Evolutionary conservation across 2,888 invertebrate species (phyloP).

Genomic region (Lithophane semibrunnea): DNA sequence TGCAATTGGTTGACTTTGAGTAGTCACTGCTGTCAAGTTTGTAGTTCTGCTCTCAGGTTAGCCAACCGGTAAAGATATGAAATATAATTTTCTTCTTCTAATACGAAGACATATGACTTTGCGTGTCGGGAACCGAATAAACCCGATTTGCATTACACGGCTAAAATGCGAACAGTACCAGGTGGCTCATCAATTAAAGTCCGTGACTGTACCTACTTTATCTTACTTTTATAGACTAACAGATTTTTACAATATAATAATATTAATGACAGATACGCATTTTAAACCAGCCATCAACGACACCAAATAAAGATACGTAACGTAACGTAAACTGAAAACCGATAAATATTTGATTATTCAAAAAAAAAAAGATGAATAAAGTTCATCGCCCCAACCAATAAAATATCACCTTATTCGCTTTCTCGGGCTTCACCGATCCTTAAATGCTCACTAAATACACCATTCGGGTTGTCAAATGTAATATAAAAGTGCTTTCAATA

Average conservation of each 20-base stretch:
- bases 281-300: slow-evolving; percentile 19
- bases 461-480: slow-evolving; percentile 82
- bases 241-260: slow-evolving; percentile 18
- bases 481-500: slow-evolving; percentile 89
- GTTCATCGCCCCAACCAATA: slow-evolving; percentile 68
- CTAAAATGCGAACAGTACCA: too few species aligned
- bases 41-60: too few species aligned
- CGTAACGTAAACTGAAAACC: slow-evolving; percentile 55
- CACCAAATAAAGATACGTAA: slow-evolving; percentile 53
- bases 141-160: too few species aligned
- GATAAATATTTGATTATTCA: slow-evolving; percentile 68
- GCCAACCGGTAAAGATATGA: too few species aligned
- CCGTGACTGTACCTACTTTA: neutral
- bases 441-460: slow-evolving; percentile 83
- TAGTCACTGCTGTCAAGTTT: too few species aligned
- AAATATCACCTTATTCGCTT: slow-evolving; percentile 70
- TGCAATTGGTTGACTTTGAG: too few species aligned
- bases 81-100: too few species aligned
- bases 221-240: slow-evolving; percentile 2
- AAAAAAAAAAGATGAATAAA: slow-evolving; percentile 59
- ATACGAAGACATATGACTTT: too few species aligned
- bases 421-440: slow-evolving; percentile 58
- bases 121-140: too few species aligned
- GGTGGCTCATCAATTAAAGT: too few species aligned
- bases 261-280: slow-evolving; percentile 7